Base-by-base conservation (phyloP, 1,140 invertebrate genomes). In the Tigriopus japonicus region DNA sequence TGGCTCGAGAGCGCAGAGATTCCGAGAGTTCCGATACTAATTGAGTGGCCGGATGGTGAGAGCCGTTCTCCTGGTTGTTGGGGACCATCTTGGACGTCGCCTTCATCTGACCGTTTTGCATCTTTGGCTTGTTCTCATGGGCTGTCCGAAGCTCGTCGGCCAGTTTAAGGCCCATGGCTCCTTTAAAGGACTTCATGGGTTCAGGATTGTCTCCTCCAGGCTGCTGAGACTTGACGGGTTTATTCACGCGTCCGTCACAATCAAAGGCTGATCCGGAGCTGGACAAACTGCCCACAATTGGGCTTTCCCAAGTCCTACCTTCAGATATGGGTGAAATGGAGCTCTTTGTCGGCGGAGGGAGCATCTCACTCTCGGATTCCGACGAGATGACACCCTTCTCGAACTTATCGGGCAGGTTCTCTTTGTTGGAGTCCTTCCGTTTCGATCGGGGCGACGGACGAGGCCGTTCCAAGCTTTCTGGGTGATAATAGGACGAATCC, bases 341-440 rank as follows among this genome's bases (percentile, higher is more conserved):
- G 28, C 28, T 35, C 9, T 35, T 35, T 35, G 28, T 35, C 28
- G 28, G 28, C 28, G 28, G 28, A 35, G 45, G 45, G 10, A 15
- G 2, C 45, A 17, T 49, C n/a, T 17, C 45, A 6, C 21, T 21
- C n/a, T 21, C n/a, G 45, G 45, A 49, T 15, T 49, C 45, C n/a
- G 45, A 49, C 45, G 45, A 49, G 10, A 49, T 17, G n/a, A 17
- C 45, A 2, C n/a, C 45, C 12, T 21, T 49, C 21, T 49, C 45
- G n/a, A 49, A 21, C 10, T 21, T 49, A 21, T 49, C 45, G 43
- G 24, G 19, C 21, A 43, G 2, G 61, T 14, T 40, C 55, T 49
- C 60, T 28, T 28, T 54, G 61, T 24, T 65, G 60, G 9, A 62
- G 64, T 15, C 43, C 15, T 6, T 15, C 41, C 17, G 15, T 17